Percentiles rank a stretch among this genome's conserved stretches.
Evolutionary conservation across 2,888 invertebrate genomes (phyloP).

Genomic region (Drosophila multiciliata): DNA sequence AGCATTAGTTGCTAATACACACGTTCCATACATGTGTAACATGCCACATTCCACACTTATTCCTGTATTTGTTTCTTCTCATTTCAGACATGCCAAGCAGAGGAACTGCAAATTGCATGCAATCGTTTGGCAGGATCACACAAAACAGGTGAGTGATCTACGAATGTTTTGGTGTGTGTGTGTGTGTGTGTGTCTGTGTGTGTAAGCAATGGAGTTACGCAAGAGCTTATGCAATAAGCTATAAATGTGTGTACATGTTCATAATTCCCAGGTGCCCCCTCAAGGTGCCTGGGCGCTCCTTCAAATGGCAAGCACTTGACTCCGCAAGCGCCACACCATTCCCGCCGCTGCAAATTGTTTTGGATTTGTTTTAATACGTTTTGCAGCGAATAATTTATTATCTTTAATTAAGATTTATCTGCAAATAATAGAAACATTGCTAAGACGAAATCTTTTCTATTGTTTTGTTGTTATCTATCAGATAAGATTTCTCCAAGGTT

Average conservation of each 20-base stretch:
- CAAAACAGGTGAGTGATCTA: constrained; percentile 66
- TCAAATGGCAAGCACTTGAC: constrained; percentile 31
- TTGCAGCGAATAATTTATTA: not conserved
- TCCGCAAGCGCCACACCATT: not conserved
- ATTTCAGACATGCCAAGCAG: constrained; percentile 73
- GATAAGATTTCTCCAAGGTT: not conserved
- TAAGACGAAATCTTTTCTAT: not conserved
- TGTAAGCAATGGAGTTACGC: constrained; percentile 1
- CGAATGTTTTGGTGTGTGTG: not conserved
- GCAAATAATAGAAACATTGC: not conserved
- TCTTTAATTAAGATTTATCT: not conserved
- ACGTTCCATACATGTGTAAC: constrained; percentile 8
- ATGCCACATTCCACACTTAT: constrained; percentile 12
- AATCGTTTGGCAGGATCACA: constrained; percentile 69
- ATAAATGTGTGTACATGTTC: not conserved
- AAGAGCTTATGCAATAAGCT: constrained; percentile 9
- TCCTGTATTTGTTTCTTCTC: constrained; percentile 16
- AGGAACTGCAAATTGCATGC: constrained; percentile 57
- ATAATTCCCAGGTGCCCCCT: constrained; percentile 35
- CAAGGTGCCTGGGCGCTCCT: constrained; percentile 42
- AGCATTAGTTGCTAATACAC: constrained; percentile 3
- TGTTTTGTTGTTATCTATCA: not conserved
- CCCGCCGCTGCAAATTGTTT: not conserved
- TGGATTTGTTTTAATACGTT: not conserved
- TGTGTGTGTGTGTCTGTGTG: not conserved